phyloP scores from a whole-genome alignment of 2,113 vertebrate species.

The Lates calcarifer region DNA sequence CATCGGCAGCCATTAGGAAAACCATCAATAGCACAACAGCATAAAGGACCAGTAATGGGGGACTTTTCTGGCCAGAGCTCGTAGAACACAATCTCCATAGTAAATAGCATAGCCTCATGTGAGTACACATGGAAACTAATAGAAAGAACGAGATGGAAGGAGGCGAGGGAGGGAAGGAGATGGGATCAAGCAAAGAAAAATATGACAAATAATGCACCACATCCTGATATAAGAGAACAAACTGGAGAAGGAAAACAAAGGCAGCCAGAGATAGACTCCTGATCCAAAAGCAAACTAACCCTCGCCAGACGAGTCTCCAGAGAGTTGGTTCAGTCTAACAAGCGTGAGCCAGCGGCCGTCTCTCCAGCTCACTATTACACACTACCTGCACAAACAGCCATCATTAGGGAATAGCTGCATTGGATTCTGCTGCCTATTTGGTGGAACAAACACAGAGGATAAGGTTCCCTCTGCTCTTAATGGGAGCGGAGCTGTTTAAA shows the following conservation, averaged over 20 bases:
- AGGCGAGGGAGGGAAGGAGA: slow-evolving; percentile 33
- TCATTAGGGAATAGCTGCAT: slow-evolving; percentile 81
- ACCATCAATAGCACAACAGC: slow-evolving; percentile 97
- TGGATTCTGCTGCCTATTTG: slow-evolving; percentile 75
- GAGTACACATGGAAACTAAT: slow-evolving; percentile 79
- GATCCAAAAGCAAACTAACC: slow-evolving; percentile 71
- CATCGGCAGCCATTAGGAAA: slow-evolving; percentile 98
- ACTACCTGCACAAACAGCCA: slow-evolving; percentile 80
- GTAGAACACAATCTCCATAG: slow-evolving; percentile 89
- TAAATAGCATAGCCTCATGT: slow-evolving; percentile 87
- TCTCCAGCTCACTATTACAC: slow-evolving; percentile 75
- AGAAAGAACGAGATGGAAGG: slow-evolving; percentile 35
- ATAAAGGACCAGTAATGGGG: slow-evolving; percentile 96
- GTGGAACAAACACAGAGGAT: slow-evolving; percentile 77
- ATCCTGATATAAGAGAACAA: slow-evolving; percentile 42
- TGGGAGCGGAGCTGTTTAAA: slow-evolving; percentile 70
- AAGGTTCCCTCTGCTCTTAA: slow-evolving; percentile 75
- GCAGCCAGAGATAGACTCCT: slow-evolving; percentile 58
- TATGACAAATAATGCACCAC: slow-evolving; percentile 44
- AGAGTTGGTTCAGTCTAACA: slow-evolving; percentile 76
- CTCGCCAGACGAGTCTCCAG: slow-evolving; percentile 74
- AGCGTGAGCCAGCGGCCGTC: slow-evolving; percentile 74
- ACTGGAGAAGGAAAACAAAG: slow-evolving; percentile 56
- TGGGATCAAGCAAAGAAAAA: slow-evolving; percentile 52
- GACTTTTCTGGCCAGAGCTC: slow-evolving; percentile 84